These are phyloP conservation scores for Zoanthus sociatus DNA, from an alignment of 92 coral and sea anemone species.

Conservation along the genomic window DNA sequence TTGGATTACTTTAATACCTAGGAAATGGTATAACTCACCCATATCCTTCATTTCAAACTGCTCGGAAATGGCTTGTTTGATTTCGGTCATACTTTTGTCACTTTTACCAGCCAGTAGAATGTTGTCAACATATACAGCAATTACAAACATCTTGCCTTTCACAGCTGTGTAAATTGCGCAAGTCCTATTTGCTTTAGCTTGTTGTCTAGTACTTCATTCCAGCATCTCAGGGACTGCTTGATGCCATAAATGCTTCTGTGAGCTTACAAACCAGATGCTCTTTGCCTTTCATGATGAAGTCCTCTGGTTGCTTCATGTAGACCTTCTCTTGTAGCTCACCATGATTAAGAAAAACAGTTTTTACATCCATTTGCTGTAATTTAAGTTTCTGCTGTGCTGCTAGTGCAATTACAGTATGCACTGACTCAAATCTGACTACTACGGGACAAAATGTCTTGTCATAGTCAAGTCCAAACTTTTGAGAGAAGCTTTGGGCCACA, in stretches of 20 bases:
- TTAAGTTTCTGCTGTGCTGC: neutral
- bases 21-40: constrained; percentile 55
- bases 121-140: constrained; percentile 61
- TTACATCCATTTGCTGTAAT: neutral
- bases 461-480: neutral
- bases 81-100: constrained; percentile 52
- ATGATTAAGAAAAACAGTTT: neutral
- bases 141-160: constrained; percentile 37
- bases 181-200: constrained; percentile 49
- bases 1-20: constrained; percentile 52
- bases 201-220: constrained; percentile 62
- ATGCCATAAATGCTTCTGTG: constrained; percentile 60
- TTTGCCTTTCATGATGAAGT: neutral
- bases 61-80: constrained; percentile 53
- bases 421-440: neutral
- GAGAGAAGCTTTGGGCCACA: neutral
- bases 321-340: neutral
- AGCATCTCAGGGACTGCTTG: constrained; percentile 68
- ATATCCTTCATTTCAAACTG: constrained; percentile 53
- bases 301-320: neutral
- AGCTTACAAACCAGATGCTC: neutral
- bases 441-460: neutral
- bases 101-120: constrained; percentile 57
- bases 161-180: constrained; percentile 37
- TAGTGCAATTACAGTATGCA: neutral